Base-by-base conservation (phyloP, 2,797 vertebrate species). In the Eremophila alpestris region DNA sequence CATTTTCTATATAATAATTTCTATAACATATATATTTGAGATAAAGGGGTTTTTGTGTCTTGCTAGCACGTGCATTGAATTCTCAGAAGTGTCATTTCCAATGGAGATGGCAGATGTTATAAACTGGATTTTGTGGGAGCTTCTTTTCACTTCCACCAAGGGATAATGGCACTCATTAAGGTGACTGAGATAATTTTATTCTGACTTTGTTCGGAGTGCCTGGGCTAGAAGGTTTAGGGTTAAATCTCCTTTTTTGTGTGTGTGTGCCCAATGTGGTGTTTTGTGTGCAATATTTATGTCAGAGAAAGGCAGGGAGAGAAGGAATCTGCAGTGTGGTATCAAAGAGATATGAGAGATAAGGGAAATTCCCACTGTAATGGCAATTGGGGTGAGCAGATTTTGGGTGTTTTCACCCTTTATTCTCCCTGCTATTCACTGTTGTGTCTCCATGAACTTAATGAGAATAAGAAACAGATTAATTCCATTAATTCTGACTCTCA, bases 401-500 rank as follows among this genome's bases (percentile, higher is more conserved):
- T 32, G 62, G 30, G 10, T 49, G 11, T 76, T 77, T 74, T 74
- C 8, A 65, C 18, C 10, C 8, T 34, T 58, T 17, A 9, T 17
- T 41, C n/a, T 83, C 32, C 23, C 4, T 62, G 43, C 6, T 55
- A 1, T 24, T 69, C 27, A 7, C 40, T 64, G 16, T 18, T 5
- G 10, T 52, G 10, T 43, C 26, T 48, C 36, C 15, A 10, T 4
- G 3, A 40, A 29, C 14, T 69, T 58, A 63, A 9, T 45, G 34
- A 64, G 38, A 63, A 36, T 0, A 3, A 75, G 24, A 43, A 29
- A 26, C 0, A 4, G 23, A 60, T 18, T 43, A 60, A 45, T 32
- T 45, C 38, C 12, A 1, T 7, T 0, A 0, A 22, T 13, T 27
- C 22, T 52, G 34, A 32, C 24, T 58, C 13, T 56, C 9, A 20